Evolutionary conservation across 2,113 vertebrate species (phyloP).

Genomic region (Bostrychus sinensis): DNA sequence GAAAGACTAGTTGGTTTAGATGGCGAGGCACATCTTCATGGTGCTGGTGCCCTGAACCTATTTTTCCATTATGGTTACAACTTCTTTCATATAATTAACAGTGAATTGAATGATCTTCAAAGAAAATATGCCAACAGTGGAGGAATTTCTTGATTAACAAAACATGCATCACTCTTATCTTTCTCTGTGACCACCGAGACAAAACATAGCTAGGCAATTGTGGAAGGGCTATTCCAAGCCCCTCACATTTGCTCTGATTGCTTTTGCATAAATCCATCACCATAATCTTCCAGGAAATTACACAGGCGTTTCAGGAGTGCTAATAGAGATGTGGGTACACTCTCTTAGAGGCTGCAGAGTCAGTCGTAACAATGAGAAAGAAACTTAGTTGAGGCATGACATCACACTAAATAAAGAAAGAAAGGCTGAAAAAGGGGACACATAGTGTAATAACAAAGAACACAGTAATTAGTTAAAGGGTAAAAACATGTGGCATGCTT

Average conservation of each 20-base stretch:
- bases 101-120: background rate
- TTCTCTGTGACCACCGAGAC: conserved; percentile 12
- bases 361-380: conserved; percentile 24
- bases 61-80: background rate
- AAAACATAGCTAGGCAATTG: conserved; percentile 8
- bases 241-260: conserved; percentile 55
- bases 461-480: conserved; percentile 24
- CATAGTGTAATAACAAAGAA: conserved; percentile 32
- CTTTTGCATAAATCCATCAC: conserved; percentile 63
- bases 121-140: background rate
- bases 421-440: conserved; percentile 12
- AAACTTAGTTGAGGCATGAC: conserved; percentile 33
- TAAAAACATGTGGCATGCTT: conserved; percentile 32
- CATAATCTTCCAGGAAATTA: conserved; percentile 67
- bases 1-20: conserved; percentile 3
- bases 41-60: conserved; percentile 1
- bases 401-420: conserved; percentile 5
- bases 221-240: conserved; percentile 32
- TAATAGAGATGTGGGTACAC: conserved; percentile 50
- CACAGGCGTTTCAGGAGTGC: conserved; percentile 45
- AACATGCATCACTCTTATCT: conserved; percentile 12
- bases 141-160: background rate
- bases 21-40: conserved; percentile 21
- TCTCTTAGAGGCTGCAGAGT: conserved; percentile 22
- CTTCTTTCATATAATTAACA: conserved; percentile 5